Percentiles rank a stretch among this genome's conserved stretches.
These are phyloP conservation scores for Eretmochelys imbricata DNA, from an alignment of 2,113 vertebrate species.

Conservation along the genomic window DNA sequence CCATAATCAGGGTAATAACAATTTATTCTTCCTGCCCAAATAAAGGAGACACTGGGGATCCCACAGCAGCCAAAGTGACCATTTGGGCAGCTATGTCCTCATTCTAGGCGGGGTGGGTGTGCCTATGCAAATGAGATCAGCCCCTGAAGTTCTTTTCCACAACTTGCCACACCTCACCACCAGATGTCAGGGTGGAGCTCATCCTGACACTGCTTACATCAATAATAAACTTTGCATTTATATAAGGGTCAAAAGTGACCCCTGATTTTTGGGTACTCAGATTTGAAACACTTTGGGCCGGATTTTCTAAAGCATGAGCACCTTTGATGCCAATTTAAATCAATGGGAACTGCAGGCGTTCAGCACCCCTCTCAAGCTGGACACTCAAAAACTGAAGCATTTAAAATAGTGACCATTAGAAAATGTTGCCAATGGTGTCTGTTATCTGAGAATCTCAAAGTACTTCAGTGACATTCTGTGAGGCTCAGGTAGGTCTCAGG, in stretches of 20 bases:
- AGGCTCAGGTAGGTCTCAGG: neutral
- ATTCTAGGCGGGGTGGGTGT: too few relatives aligned
- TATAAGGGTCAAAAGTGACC: slow-evolving; percentile 21
- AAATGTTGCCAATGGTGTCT: slow-evolving; percentile 8
- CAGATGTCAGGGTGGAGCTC: too few relatives aligned
- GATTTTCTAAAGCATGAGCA: slow-evolving; percentile 46
- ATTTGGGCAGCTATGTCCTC: too few relatives aligned
- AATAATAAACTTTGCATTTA: neutral
- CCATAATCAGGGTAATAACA: too few relatives aligned
- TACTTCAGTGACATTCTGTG: neutral
- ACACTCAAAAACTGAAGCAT: slow-evolving; percentile 14
- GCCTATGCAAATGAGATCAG: too few relatives aligned
- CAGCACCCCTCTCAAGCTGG: slow-evolving; percentile 33
- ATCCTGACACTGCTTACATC: neutral
- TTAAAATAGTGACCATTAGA: slow-evolving; percentile 18
- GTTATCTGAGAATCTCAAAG: neutral
- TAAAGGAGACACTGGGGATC: too few relatives aligned
- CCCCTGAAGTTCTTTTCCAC: too few relatives aligned
- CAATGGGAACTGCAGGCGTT: neutral
- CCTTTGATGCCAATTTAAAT: neutral
- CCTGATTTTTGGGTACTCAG: slow-evolving; percentile 43
- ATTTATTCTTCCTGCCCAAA: too few relatives aligned
- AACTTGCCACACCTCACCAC: too few relatives aligned
- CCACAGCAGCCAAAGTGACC: too few relatives aligned
- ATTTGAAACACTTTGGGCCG: slow-evolving; percentile 36